Percentiles rank a stretch among this genome's conserved stretches.
Evolutionary conservation across 2,113 vertebrate genomes (phyloP).

Genomic region (Prinia subflava): DNA sequence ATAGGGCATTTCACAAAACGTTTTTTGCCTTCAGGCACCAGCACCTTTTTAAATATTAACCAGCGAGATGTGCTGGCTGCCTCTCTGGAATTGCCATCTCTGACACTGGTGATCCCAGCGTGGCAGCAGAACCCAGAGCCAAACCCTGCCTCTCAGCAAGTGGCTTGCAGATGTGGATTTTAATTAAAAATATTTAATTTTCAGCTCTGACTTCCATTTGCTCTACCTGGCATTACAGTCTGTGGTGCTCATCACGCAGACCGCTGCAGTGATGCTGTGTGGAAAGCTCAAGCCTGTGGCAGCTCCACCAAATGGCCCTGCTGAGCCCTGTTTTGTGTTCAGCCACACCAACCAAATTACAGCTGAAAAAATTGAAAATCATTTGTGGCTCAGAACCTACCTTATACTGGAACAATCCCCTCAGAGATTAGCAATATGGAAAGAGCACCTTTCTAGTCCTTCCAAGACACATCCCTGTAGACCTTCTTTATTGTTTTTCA

Average conservation of each 20-base stretch:
- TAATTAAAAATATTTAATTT: conserved; percentile 78
- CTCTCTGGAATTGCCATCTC: conserved; percentile 34
- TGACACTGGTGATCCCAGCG: conserved; percentile 29
- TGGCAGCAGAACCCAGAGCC: conserved; percentile 57
- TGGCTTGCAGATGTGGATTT: conserved; percentile 71
- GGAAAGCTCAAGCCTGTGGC: neutral
- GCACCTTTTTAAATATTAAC: conserved; percentile 73
- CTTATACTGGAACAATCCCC: neutral
- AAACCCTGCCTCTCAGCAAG: conserved; percentile 46
- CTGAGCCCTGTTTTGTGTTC: neutral
- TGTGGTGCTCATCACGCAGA: neutral
- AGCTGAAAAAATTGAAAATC: neutral
- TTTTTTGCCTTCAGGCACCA: neutral
- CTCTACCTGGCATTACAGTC: conserved; percentile 30
- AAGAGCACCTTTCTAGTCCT: neutral
- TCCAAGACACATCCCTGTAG: neutral
- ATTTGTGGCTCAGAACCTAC: neutral
- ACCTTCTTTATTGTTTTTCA: neutral
- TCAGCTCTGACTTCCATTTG: conserved; percentile 28
- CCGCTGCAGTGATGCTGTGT: neutral
- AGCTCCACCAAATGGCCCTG: neutral
- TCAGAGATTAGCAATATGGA: neutral
- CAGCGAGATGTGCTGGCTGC: conserved; percentile 37
- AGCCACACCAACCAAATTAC: neutral
- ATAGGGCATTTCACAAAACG: neutral